Evolutionary conservation across 2,888 invertebrate genomes (phyloP).

Genomic region (Nomada ruficornis): DNA sequence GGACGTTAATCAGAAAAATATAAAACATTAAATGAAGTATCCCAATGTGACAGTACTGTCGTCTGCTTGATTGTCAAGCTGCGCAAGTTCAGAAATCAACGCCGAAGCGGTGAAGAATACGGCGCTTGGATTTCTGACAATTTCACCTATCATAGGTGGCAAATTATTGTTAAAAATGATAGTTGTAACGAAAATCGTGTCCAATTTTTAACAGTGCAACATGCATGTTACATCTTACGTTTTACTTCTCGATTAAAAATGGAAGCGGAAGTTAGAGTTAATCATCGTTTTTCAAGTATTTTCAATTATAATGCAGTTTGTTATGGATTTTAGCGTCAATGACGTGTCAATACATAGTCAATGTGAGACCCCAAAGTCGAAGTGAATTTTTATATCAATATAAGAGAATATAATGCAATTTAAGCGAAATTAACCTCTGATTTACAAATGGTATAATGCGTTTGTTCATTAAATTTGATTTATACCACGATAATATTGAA

Average conservation of each 20-base stretch:
- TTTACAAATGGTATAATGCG: slow-evolving; percentile 29
- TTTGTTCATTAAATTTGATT: slow-evolving; percentile 14
- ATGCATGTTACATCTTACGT: slow-evolving; percentile 11
- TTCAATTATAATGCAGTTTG: slow-evolving; percentile 42
- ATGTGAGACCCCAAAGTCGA: slow-evolving; percentile 63
- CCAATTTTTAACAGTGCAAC: slow-evolving; percentile 25
- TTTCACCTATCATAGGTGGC: slow-evolving; percentile 13
- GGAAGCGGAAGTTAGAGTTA: slow-evolving; percentile 78
- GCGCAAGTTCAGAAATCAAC: slow-evolving; percentile 64
- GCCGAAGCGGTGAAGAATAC: slow-evolving; percentile 28
- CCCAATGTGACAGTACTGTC: slow-evolving; percentile 24
- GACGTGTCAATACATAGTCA: slow-evolving; percentile 66
- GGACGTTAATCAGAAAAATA: background rate
- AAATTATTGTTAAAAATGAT: slow-evolving; percentile 30
- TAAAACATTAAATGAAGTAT: slow-evolving; percentile 6
- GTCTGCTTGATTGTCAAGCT: slow-evolving; percentile 59
- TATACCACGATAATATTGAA: slow-evolving; percentile 15
- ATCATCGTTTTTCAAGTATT: slow-evolving; percentile 41
- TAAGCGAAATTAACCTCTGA: slow-evolving; percentile 28
- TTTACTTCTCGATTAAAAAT: slow-evolving; percentile 56
- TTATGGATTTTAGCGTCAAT: slow-evolving; percentile 61
- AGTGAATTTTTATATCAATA: slow-evolving; percentile 62
- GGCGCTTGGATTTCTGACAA: slow-evolving; percentile 36
- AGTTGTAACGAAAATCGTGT: slow-evolving; percentile 36
- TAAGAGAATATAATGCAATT: slow-evolving; percentile 20